Evolutionary conservation across 2,113 vertebrate genomes (phyloP).

Genomic region (Gyps fulvus): DNA sequence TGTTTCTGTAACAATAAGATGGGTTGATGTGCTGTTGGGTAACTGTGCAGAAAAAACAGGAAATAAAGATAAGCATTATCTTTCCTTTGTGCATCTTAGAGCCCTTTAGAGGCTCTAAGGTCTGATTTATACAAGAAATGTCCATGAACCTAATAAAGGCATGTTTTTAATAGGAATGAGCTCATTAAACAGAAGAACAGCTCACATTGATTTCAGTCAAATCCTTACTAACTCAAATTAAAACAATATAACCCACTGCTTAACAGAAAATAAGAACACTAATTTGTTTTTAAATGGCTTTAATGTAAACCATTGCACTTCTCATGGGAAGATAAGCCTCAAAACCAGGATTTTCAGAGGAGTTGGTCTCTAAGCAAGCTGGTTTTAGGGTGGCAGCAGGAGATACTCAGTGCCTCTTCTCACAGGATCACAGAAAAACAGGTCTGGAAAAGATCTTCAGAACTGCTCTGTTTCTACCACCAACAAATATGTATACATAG

Average conservation of each 20-base stretch:
- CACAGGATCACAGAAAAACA: neutral
- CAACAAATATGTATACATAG: neutral
- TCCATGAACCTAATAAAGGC: neutral
- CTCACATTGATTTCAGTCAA: neutral
- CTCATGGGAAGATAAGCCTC: neutral
- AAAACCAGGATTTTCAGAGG: neutral
- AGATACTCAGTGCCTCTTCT: neutral
- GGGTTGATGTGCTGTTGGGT: neutral
- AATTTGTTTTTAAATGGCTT: neutral
- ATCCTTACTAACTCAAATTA: neutral
- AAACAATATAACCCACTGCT: neutral
- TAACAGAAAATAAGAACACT: neutral
- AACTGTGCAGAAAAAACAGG: neutral
- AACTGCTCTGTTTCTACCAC: neutral
- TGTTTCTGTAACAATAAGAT: neutral
- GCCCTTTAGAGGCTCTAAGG: neutral
- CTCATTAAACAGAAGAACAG: neutral
- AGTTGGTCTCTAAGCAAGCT: neutral
- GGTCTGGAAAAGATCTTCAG: neutral
- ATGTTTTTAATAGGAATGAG: neutral
- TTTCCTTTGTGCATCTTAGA: neutral
- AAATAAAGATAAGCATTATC: neutral
- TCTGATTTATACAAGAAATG: neutral
- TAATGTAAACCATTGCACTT: neutral
- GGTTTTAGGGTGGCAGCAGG: neutral